Percentiles rank a stretch among this genome's conserved stretches.
These are phyloP conservation scores for Bambusicola thoracicus DNA, from an alignment of 2,113 vertebrate species.

Conservation along the genomic window DNA sequence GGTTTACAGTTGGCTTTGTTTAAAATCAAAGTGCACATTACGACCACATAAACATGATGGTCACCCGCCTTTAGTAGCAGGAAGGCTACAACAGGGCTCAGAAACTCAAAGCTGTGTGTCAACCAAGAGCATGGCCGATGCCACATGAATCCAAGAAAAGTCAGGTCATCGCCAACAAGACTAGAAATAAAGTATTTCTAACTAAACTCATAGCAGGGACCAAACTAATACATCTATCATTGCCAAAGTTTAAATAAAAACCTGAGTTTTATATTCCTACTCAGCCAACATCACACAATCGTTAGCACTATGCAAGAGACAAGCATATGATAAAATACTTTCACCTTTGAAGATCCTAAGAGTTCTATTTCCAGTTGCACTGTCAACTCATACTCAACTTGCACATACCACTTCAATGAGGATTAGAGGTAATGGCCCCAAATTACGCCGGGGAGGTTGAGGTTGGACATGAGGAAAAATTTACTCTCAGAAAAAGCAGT, in stretches of 20 bases:
- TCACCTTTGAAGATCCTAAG: too few species aligned
- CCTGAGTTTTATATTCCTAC: background rate
- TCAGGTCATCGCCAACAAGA: background rate
- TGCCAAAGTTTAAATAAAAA: background rate
- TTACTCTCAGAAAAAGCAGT: too few species aligned
- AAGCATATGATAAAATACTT: background rate
- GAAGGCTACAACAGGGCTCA: too few species aligned
- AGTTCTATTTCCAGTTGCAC: background rate
- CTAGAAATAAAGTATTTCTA: background rate
- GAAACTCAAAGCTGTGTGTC: background rate
- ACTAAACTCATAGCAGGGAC: accelerated
- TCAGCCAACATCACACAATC: background rate
- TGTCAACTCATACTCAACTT: background rate
- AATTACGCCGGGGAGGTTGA: too few species aligned
- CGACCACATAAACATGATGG: background rate
- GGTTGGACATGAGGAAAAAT: too few species aligned
- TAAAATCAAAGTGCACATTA: background rate
- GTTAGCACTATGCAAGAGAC: background rate
- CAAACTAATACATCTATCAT: background rate
- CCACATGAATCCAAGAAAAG: background rate
- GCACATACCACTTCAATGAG: background rate
- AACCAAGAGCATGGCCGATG: background rate
- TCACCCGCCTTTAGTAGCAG: background rate
- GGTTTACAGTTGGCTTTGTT: background rate
- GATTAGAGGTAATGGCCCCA: too few species aligned